A percentile compares a stretch with the other conserved stretches of the same genome.
Evolutionary conservation across 1,140 invertebrate species (phyloP).

Genomic region (Trichonephila inaurata): DNA sequence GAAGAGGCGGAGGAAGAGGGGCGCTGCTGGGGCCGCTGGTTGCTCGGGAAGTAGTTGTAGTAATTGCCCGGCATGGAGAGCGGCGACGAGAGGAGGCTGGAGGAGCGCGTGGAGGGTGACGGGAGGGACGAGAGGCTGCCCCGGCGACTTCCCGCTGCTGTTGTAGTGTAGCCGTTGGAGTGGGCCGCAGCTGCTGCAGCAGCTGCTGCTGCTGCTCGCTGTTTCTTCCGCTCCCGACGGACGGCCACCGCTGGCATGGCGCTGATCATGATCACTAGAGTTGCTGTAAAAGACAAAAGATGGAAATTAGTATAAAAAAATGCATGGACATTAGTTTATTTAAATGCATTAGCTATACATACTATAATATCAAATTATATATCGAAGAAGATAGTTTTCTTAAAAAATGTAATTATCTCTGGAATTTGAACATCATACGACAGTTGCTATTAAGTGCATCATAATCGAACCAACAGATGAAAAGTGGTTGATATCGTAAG

Average conservation of each 20-base stretch:
- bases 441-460: no score
- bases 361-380: no score
- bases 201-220: slow-evolving; percentile 9
- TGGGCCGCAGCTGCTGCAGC: slow-evolving; percentile 76
- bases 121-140: slow-evolving; percentile 74
- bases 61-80: slow-evolving; percentile 61
- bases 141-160: slow-evolving; percentile 17
- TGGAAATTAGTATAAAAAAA: not conserved
- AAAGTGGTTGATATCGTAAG: no score
- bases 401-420: no score
- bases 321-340: no score
- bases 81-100: slow-evolving; percentile 64
- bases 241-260: slow-evolving; percentile 78
- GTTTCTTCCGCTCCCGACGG: slow-evolving; percentile 78
- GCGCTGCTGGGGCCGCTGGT: slow-evolving; percentile 34
- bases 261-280: slow-evolving; percentile 78
- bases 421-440: no score
- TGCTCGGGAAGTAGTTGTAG: slow-evolving; percentile 71
- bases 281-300: slow-evolving; percentile 44
- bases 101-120: slow-evolving; percentile 67
- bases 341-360: no score
- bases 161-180: slow-evolving; percentile 66
- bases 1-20: slow-evolving; percentile 48
- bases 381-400: no score
- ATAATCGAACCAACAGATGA: no score